Evolutionary conservation across 1,140 invertebrate genomes (phyloP).

Genomic region (Hylaeus volcanicus): DNA sequence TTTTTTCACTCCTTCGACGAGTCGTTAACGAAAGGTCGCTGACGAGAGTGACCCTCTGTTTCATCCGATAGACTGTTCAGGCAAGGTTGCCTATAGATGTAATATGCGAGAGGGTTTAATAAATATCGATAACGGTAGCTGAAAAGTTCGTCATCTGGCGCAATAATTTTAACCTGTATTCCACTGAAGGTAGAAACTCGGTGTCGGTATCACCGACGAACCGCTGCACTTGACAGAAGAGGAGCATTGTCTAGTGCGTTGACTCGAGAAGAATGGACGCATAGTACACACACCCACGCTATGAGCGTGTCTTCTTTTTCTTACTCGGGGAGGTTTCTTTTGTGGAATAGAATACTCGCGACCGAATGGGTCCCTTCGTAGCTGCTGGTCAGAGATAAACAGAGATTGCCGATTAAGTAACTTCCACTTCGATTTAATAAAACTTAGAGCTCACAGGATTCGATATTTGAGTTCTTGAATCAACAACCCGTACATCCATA

Average conservation of each 20-base stretch:
- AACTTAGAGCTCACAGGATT: no score
- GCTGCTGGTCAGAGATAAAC: constrained; percentile 8
- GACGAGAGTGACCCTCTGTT: not conserved
- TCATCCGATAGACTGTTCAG: no score
- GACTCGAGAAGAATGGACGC: constrained; percentile 24
- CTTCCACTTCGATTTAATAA: no score
- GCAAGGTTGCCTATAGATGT: no score
- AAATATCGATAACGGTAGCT: no score
- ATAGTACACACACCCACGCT: constrained; percentile 37
- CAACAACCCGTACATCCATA: no score
- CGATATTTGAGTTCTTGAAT: no score
- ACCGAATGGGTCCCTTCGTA: not conserved
- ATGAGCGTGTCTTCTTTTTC: not conserved
- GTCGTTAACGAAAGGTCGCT: constrained; percentile 3
- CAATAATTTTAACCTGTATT: no score
- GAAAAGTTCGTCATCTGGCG: no score
- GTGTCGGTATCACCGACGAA: not conserved
- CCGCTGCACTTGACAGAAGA: constrained; percentile 40
- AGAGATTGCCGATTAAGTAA: not conserved
- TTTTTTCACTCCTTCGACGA: not conserved
- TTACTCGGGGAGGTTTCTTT: not conserved
- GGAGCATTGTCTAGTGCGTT: constrained; percentile 34
- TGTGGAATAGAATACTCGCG: not conserved
- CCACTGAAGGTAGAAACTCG: no score
- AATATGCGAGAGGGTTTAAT: no score